phyloP scores from a whole-genome alignment of 2,888 invertebrate genomes.

The Polietes domitor region DNA sequence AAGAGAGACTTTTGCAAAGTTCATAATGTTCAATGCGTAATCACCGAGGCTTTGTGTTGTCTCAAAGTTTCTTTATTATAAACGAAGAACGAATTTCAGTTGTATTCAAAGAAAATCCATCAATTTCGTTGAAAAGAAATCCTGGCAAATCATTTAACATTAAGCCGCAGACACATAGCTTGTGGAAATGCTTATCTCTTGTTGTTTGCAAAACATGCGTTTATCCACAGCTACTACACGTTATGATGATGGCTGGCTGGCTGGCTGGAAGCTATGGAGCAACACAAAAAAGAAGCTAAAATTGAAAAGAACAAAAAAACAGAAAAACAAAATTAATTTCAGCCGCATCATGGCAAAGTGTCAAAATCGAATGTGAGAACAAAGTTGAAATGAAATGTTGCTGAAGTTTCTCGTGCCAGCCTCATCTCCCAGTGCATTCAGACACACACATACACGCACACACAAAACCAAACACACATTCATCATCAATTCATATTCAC shows the following conservation, averaged over 20 bases:
- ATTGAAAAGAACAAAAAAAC: not conserved
- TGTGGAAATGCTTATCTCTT: too few relatives aligned
- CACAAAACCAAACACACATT: not conserved
- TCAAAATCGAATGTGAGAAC: not conserved
- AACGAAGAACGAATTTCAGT: not conserved
- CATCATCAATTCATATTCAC: slow-evolving; percentile 22
- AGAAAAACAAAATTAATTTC: slow-evolving; percentile 34
- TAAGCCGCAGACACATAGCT: not conserved
- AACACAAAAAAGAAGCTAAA: not conserved
- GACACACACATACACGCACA: not conserved
- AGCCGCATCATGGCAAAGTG: slow-evolving; percentile 19
- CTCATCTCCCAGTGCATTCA: not conserved
- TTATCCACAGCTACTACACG: not conserved
- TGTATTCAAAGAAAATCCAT: not conserved
- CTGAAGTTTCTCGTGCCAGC: not conserved
- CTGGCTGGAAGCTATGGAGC: not conserved
- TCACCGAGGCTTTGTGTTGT: not conserved
- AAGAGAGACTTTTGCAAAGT: not conserved
- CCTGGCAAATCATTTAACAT: not conserved
- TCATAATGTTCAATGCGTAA: not conserved
- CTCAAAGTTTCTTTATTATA: not conserved
- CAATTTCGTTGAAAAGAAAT: not conserved
- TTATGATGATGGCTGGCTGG: not conserved
- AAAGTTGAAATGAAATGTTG: not conserved
- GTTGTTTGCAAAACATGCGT: not conserved